These are phyloP conservation scores for Tachysurus vachellii DNA, from an alignment of 2,113 vertebrate genomes.

Conservation along the genomic window DNA sequence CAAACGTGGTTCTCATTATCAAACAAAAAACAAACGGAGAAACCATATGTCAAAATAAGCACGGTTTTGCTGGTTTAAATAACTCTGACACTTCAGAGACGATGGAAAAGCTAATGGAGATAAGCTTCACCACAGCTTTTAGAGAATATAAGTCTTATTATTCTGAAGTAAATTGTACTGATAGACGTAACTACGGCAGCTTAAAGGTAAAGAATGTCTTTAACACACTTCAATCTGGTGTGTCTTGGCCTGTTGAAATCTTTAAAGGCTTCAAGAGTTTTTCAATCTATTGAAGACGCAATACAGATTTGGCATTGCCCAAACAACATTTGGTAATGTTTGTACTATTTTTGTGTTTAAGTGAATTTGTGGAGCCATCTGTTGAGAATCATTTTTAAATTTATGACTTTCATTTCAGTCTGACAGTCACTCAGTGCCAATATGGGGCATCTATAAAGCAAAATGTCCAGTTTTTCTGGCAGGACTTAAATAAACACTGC, in stretches of 20 bases:
- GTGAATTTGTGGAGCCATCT: constrained; percentile 27
- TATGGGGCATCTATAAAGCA: constrained; percentile 8
- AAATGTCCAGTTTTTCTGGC: constrained; percentile 9
- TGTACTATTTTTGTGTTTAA: neutral
- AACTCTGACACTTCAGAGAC: constrained; percentile 49
- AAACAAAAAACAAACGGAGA: constrained; percentile 58
- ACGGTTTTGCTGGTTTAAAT: constrained; percentile 49
- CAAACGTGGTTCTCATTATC: constrained; percentile 61
- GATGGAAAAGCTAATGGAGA: constrained; percentile 45
- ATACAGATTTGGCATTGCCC: neutral
- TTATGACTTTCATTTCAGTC: constrained; percentile 23
- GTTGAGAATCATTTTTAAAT: constrained; percentile 27
- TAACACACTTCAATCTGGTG: neutral
- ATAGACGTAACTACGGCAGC: neutral
- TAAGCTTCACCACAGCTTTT: constrained; percentile 45
- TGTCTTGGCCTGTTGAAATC: neutral
- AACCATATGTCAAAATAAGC: constrained; percentile 63
- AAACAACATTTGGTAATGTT: constrained; percentile 23
- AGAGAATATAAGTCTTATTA: constrained; percentile 36
- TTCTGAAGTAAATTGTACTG: constrained; percentile 13
- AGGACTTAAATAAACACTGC: constrained; percentile 6
- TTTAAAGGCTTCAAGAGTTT: constrained; percentile 17
- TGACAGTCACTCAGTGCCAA: neutral
- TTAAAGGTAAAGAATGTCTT: constrained; percentile 11
- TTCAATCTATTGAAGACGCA: neutral